phyloP scores from a whole-genome alignment of 2,888 invertebrate species.

The Physocephala rufipes region DNA sequence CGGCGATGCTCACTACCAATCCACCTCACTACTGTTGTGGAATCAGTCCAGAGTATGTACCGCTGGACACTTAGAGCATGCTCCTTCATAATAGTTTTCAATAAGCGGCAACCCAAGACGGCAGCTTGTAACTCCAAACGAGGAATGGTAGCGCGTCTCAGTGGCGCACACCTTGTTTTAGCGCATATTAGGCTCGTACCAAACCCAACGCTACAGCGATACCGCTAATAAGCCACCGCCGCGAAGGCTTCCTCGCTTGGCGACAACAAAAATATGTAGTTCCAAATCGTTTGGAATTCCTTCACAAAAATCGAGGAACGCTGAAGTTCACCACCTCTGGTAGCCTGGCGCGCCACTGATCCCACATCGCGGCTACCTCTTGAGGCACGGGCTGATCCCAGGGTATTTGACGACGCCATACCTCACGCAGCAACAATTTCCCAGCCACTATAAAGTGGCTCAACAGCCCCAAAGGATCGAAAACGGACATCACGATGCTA shows the following conservation, averaged over 20 bases:
- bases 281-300: neutral
- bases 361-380: no score
- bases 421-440: no score
- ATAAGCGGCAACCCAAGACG: no score
- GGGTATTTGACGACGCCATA: no score
- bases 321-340: no score
- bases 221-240: conserved; percentile 9
- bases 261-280: conserved; percentile 3
- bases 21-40: conserved; percentile 35
- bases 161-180: conserved; percentile 38
- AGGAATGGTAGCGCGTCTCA: conserved; percentile 35
- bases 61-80: no score
- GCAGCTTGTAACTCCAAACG: no score
- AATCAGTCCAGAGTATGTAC: conserved; percentile 26
- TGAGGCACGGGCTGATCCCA: no score
- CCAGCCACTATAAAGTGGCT: no score
- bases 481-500: conserved; percentile 34
- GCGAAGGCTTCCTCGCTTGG: conserved; percentile 16
- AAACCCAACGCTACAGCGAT: neutral
- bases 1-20: conserved; percentile 33
- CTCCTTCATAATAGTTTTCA: no score
- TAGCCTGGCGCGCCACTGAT: no score
- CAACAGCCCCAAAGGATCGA: no score
- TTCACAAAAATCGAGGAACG: neutral
- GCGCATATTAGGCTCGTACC: neutral